Evolutionary conservation across 2,888 invertebrate species (phyloP).

Genomic region (Brassicogethes aeneus): DNA sequence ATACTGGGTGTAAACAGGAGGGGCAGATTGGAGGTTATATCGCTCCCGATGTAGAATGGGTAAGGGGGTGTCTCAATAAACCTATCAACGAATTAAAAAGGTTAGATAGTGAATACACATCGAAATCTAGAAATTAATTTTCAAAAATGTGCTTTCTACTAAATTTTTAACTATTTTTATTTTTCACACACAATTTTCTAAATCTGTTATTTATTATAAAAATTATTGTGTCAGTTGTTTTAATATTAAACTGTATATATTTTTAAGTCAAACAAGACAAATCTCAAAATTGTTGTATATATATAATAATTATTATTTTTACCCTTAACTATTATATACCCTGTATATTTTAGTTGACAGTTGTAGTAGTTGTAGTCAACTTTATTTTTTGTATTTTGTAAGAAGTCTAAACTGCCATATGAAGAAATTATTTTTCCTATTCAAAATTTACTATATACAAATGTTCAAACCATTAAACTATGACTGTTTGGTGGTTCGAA

Average conservation of each 20-base stretch:
- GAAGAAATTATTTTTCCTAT: background rate
- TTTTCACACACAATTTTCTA: background rate
- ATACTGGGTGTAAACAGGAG: slow-evolving; percentile 53
- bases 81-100: slow-evolving; percentile 35
- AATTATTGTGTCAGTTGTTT: background rate
- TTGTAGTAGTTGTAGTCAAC: too few species aligned
- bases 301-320: too few species aligned
- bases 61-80: slow-evolving; percentile 33
- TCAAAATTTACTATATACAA: background rate
- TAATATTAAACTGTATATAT: too few species aligned
- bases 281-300: too few species aligned
- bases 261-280: too few species aligned
- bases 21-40: slow-evolving; percentile 41
- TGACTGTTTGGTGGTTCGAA: background rate
- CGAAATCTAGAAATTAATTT: slow-evolving; percentile 4
- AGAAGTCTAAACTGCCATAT: slow-evolving; percentile 1
- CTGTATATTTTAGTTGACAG: background rate
- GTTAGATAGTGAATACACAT: slow-evolving; percentile 24
- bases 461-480: background rate
- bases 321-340: background rate
- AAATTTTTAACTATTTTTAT: background rate
- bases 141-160: background rate
- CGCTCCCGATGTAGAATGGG: slow-evolving; percentile 42
- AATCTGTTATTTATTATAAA: background rate
- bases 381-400: too few species aligned